phyloP scores from a whole-genome alignment of 2,797 vertebrate genomes.

The Lepidocolaptes lacrymiger region DNA sequence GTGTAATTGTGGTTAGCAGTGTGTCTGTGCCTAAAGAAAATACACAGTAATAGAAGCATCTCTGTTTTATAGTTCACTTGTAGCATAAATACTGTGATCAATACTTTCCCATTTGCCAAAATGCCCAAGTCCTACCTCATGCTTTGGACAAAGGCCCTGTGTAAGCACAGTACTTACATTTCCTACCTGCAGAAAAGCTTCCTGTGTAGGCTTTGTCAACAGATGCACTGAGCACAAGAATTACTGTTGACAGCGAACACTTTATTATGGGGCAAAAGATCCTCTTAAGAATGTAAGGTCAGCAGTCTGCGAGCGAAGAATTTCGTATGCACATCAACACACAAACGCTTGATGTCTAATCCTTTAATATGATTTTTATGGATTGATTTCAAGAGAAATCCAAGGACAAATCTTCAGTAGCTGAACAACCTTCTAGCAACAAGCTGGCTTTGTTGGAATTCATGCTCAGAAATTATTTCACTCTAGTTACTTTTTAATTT shows the following conservation, averaged over 20 bases:
- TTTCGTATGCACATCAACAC: slow-evolving; percentile 65
- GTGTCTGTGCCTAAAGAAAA: background rate
- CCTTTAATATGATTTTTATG: slow-evolving; percentile 68
- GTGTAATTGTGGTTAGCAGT: background rate
- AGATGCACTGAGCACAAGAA: slow-evolving; percentile 23
- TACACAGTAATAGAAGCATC: background rate
- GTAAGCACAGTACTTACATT: background rate
- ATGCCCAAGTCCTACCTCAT: background rate
- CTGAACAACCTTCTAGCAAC: slow-evolving; percentile 1
- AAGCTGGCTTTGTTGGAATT: background rate
- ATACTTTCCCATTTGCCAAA: background rate
- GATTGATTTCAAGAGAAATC: slow-evolving; percentile 55
- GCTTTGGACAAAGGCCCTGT: background rate
- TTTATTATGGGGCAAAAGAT: slow-evolving; percentile 66
- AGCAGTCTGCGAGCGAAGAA: slow-evolving; percentile 51
- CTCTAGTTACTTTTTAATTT: background rate
- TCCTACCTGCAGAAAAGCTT: slow-evolving; percentile 32
- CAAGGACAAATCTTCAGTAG: slow-evolving; percentile 10
- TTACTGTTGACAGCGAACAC: slow-evolving; percentile 70
- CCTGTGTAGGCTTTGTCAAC: slow-evolving; percentile 35
- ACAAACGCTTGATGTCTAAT: slow-evolving; percentile 47
- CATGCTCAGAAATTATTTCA: background rate
- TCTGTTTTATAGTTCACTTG: background rate
- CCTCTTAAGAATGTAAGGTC: slow-evolving; percentile 71
- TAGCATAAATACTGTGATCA: background rate